phyloP scores from a whole-genome alignment of 2,113 vertebrate genomes.

The Sylvicapra grimmia region DNA sequence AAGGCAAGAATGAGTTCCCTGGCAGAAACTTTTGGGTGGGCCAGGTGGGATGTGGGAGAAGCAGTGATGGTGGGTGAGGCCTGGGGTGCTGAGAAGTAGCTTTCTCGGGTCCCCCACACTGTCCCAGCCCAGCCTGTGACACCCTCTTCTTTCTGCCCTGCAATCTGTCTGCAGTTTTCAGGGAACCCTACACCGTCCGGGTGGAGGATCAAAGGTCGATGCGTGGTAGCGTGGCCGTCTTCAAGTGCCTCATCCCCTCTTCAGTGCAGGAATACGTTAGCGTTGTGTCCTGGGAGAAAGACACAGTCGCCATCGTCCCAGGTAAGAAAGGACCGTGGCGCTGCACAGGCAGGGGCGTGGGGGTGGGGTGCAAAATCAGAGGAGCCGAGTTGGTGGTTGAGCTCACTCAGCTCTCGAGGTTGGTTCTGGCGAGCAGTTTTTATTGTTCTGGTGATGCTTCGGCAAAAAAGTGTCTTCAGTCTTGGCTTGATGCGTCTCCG shows the following conservation, averaged over 20 bases:
- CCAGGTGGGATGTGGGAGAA: not conserved
- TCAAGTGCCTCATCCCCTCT: conserved; percentile 99
- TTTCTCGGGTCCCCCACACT: not conserved
- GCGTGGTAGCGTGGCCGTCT: conserved; percentile 98
- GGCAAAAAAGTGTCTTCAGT: not conserved
- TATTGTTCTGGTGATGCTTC: not conserved
- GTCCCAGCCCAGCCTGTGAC: not conserved
- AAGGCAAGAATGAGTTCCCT: not conserved
- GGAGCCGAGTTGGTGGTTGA: not conserved
- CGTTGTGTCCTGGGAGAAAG: conserved; percentile 99
- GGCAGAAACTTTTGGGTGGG: not conserved
- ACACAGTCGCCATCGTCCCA: conserved; percentile 97
- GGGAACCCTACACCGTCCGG: conserved; percentile 99
- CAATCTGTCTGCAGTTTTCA: conserved; percentile 87
- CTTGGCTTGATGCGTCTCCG: not conserved
- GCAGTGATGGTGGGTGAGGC: too few relatives aligned
- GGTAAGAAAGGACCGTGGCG: conserved; percentile 80
- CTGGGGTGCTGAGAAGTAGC: not conserved
- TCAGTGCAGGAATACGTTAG: conserved; percentile 99
- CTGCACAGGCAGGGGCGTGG: rapidly evolving
- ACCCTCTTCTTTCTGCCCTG: not conserved
- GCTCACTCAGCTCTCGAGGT: not conserved
- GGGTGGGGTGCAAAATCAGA: rapidly evolving
- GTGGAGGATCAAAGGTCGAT: conserved; percentile 99
- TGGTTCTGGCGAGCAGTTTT: not conserved